Evolutionary conservation across 1,140 invertebrate species (phyloP).

Genomic region (Cecropterus lyciades): DNA sequence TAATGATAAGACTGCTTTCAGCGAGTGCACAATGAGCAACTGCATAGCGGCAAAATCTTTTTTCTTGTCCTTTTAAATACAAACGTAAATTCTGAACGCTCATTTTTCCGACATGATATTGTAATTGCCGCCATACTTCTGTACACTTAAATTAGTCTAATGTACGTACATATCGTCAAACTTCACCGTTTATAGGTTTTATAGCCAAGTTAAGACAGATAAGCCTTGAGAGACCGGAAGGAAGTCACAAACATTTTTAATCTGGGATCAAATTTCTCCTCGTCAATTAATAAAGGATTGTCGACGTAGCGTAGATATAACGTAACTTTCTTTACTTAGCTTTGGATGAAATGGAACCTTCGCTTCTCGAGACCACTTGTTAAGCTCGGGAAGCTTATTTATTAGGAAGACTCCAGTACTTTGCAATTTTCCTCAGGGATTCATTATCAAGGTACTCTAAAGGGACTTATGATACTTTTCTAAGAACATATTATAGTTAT

Average conservation of each 20-base stretch:
- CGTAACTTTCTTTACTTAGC: too few relatives aligned
- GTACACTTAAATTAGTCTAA: conserved; percentile 94
- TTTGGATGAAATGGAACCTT: conserved; percentile 88
- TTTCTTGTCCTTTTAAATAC: conserved; percentile 96
- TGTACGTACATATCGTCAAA: conserved; percentile 95
- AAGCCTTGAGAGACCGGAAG: conserved; percentile 92
- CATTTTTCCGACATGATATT: conserved; percentile 98
- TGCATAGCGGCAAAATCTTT: conserved; percentile 93
- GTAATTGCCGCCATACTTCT: conserved; percentile 95
- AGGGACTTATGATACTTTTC: conserved; percentile 97
- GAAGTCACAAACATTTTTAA: conserved; percentile 94
- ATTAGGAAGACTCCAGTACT: conserved; percentile 94
- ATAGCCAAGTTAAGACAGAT: conserved; percentile 92
- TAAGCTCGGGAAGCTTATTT: conserved; percentile 94
- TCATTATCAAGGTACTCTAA: conserved; percentile 98
- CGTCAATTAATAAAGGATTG: conserved; percentile 93
- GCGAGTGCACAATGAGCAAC: conserved; percentile 94
- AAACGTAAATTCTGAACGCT: conserved; percentile 95
- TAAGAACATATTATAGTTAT: conserved; percentile 98
- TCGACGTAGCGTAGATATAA: conserved; percentile 95
- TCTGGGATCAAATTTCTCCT: conserved; percentile 94
- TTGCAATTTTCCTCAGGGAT: conserved; percentile 93
- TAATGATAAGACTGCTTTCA: conserved; percentile 92
- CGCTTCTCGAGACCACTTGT: conserved; percentile 93
- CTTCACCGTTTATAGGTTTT: conserved; percentile 92